phyloP scores from a whole-genome alignment of 2,797 vertebrate species.

The Epinephelus malabaricus region DNA sequence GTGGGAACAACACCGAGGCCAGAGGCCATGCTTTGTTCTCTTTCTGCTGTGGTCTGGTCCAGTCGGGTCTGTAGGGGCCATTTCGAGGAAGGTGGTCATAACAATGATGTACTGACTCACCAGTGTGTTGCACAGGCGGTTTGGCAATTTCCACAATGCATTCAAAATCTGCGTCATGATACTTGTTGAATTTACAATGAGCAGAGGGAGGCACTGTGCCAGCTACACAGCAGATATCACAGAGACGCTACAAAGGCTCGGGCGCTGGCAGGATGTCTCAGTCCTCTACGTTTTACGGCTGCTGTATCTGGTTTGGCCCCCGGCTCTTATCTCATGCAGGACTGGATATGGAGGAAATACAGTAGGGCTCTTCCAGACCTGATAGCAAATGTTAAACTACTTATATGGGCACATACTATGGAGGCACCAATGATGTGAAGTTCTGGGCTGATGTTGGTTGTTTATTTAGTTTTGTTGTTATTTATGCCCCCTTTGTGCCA shows the following conservation, averaged over 20 bases:
- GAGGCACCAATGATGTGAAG: too few species aligned
- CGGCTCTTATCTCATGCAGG: slow-evolving; percentile 41
- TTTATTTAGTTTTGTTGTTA: too few species aligned
- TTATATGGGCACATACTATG: background rate
- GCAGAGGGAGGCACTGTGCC: slow-evolving; percentile 19
- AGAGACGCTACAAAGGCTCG: slow-evolving; percentile 38
- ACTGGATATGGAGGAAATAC: slow-evolving; percentile 39
- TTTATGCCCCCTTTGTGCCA: too few species aligned
- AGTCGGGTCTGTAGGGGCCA: slow-evolving; percentile 49
- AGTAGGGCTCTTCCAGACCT: slow-evolving; percentile 28
- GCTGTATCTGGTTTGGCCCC: slow-evolving; percentile 19
- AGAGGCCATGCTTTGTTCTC: slow-evolving; percentile 75
- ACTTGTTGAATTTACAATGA: slow-evolving; percentile 31
- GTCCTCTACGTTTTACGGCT: slow-evolving; percentile 11
- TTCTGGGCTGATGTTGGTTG: too few species aligned
- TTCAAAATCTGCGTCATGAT: slow-evolving; percentile 55
- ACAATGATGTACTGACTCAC: slow-evolving; percentile 65
- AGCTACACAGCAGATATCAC: slow-evolving; percentile 25
- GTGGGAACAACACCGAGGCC: slow-evolving; percentile 66
- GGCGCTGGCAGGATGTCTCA: slow-evolving; percentile 45
- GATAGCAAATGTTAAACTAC: background rate
- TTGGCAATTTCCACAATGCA: slow-evolving; percentile 39
- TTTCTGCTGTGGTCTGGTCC: slow-evolving; percentile 41
- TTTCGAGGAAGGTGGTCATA: slow-evolving; percentile 57
- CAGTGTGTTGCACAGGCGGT: slow-evolving; percentile 23